Conservation (phyloP, 2,113 vertebrate genomes). For the Brachyhypopomus gauderio region DNA sequence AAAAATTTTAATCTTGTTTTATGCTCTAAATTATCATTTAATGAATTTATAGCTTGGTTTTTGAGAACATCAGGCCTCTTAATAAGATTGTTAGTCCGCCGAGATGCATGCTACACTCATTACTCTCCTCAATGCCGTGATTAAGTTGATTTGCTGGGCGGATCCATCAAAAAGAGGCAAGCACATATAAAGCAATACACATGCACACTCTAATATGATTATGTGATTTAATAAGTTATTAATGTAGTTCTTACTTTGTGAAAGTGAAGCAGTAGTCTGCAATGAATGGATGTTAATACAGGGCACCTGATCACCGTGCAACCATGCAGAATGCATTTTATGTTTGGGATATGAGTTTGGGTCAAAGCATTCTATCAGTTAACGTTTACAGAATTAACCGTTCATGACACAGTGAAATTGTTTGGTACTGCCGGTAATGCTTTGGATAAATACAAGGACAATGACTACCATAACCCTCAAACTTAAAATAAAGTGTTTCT, state of each 20-base stretch:
- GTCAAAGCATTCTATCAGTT: conserved; percentile 51
- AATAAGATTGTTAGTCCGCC: conserved; percentile 77
- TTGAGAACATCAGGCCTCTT: conserved; percentile 68
- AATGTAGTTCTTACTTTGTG: conserved; percentile 67
- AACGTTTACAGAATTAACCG: conserved; percentile 60
- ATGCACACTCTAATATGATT: conserved; percentile 73
- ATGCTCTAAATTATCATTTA: conserved; percentile 73
- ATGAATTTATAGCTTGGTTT: conserved; percentile 77
- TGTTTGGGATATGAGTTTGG: conserved; percentile 40
- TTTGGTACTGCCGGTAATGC: conserved; percentile 24
- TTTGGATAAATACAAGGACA: conserved; percentile 24
- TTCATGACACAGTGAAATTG: conserved; percentile 50
- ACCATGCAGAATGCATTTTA: conserved; percentile 47
- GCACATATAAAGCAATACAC: conserved; percentile 68
- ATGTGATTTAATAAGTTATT: conserved; percentile 76
- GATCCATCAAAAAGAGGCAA: conserved; percentile 70
- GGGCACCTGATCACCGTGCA: conserved; percentile 43
- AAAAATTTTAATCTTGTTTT: conserved; percentile 73
- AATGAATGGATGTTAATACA: conserved; percentile 55
- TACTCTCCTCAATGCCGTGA: conserved; percentile 72
- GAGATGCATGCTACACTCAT: conserved; percentile 73
- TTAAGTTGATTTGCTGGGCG: conserved; percentile 75
- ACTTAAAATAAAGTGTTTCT: not conserved
- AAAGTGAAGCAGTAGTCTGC: conserved; percentile 65
- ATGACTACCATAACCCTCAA: conserved; percentile 10